Percentiles rank a stretch among this genome's conserved stretches.
phyloP scores from a whole-genome alignment of 2,797 vertebrate species.

The Gymnothorax javanicus region DNA sequence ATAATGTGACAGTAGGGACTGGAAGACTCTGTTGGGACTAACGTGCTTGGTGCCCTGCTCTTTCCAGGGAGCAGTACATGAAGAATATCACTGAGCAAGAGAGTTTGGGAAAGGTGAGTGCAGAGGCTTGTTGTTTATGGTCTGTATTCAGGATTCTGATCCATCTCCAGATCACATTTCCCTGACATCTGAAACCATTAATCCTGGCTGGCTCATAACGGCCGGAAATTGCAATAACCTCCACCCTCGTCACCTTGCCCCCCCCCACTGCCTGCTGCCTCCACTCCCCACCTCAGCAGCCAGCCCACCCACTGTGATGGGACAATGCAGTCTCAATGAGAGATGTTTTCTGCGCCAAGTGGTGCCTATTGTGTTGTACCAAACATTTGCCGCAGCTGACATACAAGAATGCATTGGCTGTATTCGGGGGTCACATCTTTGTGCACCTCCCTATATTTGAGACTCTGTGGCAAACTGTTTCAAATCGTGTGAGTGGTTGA shows the following conservation, averaged over 20 bases:
- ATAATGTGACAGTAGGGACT: not conserved
- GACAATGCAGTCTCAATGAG: slow-evolving; percentile 45
- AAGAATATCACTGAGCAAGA: slow-evolving; percentile 93
- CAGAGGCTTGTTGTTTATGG: slow-evolving; percentile 23
- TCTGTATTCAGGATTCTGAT: not conserved
- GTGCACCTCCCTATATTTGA: not conserved
- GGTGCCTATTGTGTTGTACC: not conserved
- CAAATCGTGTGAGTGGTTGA: not conserved
- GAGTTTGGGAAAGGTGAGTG: slow-evolving; percentile 93
- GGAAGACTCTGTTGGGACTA: not conserved
- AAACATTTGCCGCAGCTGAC: not conserved
- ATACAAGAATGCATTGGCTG: not conserved
- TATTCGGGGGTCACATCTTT: slow-evolving; percentile 44
- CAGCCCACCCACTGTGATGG: slow-evolving; percentile 54
- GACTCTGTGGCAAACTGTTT: slow-evolving; percentile 48
- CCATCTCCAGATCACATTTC: slow-evolving; percentile 46
- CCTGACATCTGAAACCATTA: slow-evolving; percentile 49
- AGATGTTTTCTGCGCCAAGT: not conserved
- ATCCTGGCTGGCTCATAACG: slow-evolving; percentile 50
- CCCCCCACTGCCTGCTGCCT: slow-evolving; percentile 33
- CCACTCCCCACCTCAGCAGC: slow-evolving; percentile 27
- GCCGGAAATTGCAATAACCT: not conserved
- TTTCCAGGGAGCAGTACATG: slow-evolving; percentile 87
- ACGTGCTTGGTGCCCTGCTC: slow-evolving; percentile 39
- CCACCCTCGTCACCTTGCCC: not conserved